A percentile compares a stretch with the other conserved stretches of the same genome.
These are phyloP conservation scores for Oxyruncus cristatus DNA, from an alignment of 2,113 vertebrate species.

Conservation along the genomic window DNA sequence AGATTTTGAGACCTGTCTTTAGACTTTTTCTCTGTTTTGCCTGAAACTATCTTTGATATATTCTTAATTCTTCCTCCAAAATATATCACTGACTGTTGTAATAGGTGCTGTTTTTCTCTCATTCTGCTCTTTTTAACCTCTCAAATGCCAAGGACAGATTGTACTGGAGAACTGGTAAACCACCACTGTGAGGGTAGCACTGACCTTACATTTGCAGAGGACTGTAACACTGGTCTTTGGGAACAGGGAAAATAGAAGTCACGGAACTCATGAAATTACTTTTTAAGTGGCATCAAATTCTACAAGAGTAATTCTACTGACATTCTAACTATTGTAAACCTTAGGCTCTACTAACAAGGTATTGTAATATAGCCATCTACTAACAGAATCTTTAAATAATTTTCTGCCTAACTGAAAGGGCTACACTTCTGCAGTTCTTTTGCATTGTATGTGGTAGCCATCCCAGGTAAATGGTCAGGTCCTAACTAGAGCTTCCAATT, in stretches of 20 bases:
- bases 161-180: neutral
- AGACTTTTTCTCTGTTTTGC: slow-evolving; percentile 13
- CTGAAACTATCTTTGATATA: slow-evolving; percentile 10
- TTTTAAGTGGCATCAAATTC: neutral
- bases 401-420: neutral
- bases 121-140: neutral
- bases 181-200: neutral
- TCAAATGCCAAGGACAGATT: neutral
- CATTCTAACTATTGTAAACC: neutral
- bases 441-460: neutral
- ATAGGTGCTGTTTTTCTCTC: neutral
- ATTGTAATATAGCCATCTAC: neutral
- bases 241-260: neutral
- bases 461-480: neutral
- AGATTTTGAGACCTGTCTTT: slow-evolving; percentile 33
- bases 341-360: neutral
- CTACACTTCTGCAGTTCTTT: neutral
- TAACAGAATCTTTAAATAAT: neutral
- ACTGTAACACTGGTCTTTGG: neutral
- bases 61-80: slow-evolving; percentile 2
- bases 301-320: neutral
- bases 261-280: neutral
- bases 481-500: neutral
- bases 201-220: neutral
- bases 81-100: neutral